phyloP scores from a whole-genome alignment of 2,888 invertebrate species.

The Nomada lathburiana region DNA sequence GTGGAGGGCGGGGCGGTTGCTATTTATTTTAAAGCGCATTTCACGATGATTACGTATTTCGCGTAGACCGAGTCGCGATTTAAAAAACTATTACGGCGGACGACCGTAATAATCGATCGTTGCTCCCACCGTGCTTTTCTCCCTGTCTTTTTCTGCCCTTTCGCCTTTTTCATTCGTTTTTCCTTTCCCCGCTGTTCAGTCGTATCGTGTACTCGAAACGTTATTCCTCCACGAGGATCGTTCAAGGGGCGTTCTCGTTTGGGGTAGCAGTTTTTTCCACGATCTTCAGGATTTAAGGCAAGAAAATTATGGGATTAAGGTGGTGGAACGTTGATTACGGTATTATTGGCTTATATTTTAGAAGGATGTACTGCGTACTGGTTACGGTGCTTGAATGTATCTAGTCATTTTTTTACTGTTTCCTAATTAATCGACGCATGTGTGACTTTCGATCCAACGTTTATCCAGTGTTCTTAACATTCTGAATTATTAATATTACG shows the following conservation, averaged over 20 bases:
- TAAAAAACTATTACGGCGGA: constrained; percentile 12
- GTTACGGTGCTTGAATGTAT: too few species aligned
- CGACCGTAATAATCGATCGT: constrained; percentile 29
- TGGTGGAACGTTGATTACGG: neutral
- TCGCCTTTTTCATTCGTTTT: too few species aligned
- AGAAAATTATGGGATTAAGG: neutral
- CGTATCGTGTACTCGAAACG: neutral
- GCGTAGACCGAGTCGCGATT: constrained; percentile 10
- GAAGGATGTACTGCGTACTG: neutral
- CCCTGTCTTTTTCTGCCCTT: neutral
- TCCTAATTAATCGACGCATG: too few species aligned
- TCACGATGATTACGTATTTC: constrained; percentile 39
- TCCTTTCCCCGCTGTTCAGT: neutral
- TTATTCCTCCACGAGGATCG: neutral
- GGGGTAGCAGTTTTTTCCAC: neutral
- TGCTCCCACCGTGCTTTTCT: neutral
- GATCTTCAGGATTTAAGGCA: neutral
- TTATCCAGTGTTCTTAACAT: neutral
- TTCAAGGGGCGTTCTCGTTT: neutral
- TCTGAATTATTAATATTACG: neutral
- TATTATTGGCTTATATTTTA: neutral
- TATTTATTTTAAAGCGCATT: constrained; percentile 40
- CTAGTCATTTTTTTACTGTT: too few species aligned
- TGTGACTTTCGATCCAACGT: too few species aligned
- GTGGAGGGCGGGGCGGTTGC: neutral